A percentile compares a stretch with the other conserved stretches of the same genome.
These are phyloP conservation scores for Orchesellides sinensis DNA, from an alignment of 2,888 invertebrate genomes.

Conservation along the genomic window DNA sequence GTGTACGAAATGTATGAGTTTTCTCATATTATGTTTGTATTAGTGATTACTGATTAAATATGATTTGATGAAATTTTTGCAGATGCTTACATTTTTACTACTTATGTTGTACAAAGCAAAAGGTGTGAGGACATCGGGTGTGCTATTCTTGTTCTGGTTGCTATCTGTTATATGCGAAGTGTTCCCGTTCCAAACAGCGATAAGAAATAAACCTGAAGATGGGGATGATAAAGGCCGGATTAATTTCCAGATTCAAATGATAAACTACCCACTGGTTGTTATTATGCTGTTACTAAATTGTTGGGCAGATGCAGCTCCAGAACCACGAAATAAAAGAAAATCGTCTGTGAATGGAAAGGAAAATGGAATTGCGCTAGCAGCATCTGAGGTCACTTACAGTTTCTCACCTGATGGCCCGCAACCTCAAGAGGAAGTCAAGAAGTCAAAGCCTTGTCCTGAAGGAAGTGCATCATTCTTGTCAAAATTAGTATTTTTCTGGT, in stretches of 20 bases:
- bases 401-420: background rate
- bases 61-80: slow-evolving; percentile 57
- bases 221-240: slow-evolving; percentile 53
- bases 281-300: slow-evolving; percentile 87
- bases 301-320: slow-evolving; percentile 83
- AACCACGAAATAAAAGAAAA: background rate
- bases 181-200: slow-evolving; percentile 85
- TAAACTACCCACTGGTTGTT: slow-evolving; percentile 80
- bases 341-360: slow-evolving; percentile 15
- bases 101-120: slow-evolving; percentile 88
- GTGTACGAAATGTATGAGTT: no score
- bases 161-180: slow-evolving; percentile 85
- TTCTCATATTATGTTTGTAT: no score
- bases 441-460: slow-evolving; percentile 78
- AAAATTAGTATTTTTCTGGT: slow-evolving; percentile 80
- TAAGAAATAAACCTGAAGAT: slow-evolving; percentile 68
- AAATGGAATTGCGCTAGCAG: slow-evolving; percentile 45
- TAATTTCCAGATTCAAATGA: slow-evolving; percentile 60
- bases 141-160: slow-evolving; percentile 94
- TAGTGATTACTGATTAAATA: background rate
- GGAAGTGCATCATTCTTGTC: slow-evolving; percentile 78
- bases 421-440: background rate
- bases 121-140: slow-evolving; percentile 93
- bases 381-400: slow-evolving; percentile 43
- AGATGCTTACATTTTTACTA: slow-evolving; percentile 82